Evolutionary conservation across 2,888 invertebrate genomes (phyloP), one percentile per base, ranked within the genome.

Genomic region (Apocheima hispidaria): DNA sequence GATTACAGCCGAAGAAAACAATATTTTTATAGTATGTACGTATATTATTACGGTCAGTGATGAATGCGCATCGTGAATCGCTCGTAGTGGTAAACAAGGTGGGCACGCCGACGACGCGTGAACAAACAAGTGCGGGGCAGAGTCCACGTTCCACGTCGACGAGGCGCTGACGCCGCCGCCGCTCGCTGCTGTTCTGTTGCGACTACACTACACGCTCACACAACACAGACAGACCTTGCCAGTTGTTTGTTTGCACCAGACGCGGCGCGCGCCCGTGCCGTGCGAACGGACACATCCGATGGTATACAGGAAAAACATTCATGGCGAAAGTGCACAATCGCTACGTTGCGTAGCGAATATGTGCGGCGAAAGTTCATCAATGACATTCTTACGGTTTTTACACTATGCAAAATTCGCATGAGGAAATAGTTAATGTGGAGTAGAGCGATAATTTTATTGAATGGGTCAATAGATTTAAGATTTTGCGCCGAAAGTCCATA

Each of bases 81-180:
- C 77, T 78, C 75, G 82, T 50, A 59, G 82, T 86, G 77, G 87
- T 90, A 90, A 90, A 91, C 88, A 90, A 90, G 84, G 79, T 81
- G 83, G 79, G 83, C 92, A 91, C 86, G 90, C 82, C 69, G 84
- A 53, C 79, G 76, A 75, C 85, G 88, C 92, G 91, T 92, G 91
- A 87, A 91, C 88, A 92, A 91, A 91, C 91, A 91, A 91, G 86
- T 87, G 84, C 75, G 78, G 73, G 55, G 52, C 56, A 56, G 23
- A 61, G 52, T 60, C 61, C 74, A 81, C 77, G 77, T 74, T 76
- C 75, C 76, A 75, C 74, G 75, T 77, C 76, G 65, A 77, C 41
- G 28, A 6, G 9, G 30, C 30, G 46, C 46, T 46, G 30, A 12
- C 46, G 46, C 28, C 30, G 30, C 28, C 26, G 43, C 9, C 28